Base-by-base conservation (phyloP, 1,140 invertebrate species). In the Drosophila erecta region DNA sequence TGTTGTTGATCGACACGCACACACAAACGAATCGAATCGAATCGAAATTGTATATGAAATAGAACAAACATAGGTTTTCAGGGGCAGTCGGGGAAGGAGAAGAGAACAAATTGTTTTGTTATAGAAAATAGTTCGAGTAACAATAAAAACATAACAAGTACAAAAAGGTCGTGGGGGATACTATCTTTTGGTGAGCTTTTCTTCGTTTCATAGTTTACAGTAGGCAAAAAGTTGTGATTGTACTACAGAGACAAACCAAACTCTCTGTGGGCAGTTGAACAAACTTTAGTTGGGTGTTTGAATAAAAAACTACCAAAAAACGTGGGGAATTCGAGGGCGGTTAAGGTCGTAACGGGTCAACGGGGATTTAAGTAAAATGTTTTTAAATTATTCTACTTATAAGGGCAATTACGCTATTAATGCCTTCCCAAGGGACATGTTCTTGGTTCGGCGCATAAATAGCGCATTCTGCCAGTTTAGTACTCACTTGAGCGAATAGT, bases 401-500 rank as follows among this genome's bases (percentile, higher is more conserved):
- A n/a, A 7, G 4, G 14, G 24, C 4, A 50, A 41, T 17, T 17
- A n/a, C 17, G 17, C 33, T 11, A 7, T 17, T 41, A 17, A 20
- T 8, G 8, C 11, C n/a, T 27, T 10, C 8, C 24, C 6, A n/a
- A n/a, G 44, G 22, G 14, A n/a, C 8, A 5, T 47, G 20, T 14
- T 6, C 12, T 44, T 17, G 7, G 6, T 15, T 8, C 2, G 2
- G 1, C 17, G 0, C 30, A 14, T 15, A 33, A 20, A n/a, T 35
- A 33, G 3, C 24, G 3, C 24, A 35, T 14, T 30, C 8, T 17
- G 3, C 5, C 30, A 3, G 30, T 22, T 14, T 49, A 10, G 15
- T 51, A 93, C 94, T 93, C 92, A 95, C 94, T 95, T 95, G 90
- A 94, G 94, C 59, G 94, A 94, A 67, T 94, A 94, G 83, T 94